phyloP scores from a whole-genome alignment of 2,888 invertebrate genomes.

The Schizotus pectinicornis region DNA sequence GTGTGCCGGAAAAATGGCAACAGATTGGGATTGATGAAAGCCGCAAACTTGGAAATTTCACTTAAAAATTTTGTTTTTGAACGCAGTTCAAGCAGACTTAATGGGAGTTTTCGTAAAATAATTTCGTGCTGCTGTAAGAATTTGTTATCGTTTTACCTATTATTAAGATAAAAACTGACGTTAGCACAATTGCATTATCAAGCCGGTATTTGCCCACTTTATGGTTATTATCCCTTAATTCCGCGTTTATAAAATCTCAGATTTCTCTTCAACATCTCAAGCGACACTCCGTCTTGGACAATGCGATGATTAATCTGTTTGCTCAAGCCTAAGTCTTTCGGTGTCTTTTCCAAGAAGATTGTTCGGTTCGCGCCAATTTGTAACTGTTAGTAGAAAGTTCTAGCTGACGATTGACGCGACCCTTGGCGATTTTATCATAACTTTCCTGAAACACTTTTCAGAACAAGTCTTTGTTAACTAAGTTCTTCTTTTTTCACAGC shows the following conservation, averaged over 20 bases:
- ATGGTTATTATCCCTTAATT: slow-evolving; percentile 6
- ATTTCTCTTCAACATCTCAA: too few species aligned
- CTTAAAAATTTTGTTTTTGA: background rate
- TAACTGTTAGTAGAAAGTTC: too few species aligned
- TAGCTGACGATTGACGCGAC: too few species aligned
- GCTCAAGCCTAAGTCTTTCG: background rate
- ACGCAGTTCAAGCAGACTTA: too few species aligned
- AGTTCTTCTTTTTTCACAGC: too few species aligned
- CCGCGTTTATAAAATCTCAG: too few species aligned
- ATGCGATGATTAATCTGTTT: too few species aligned
- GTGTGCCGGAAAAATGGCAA: slow-evolving; percentile 1
- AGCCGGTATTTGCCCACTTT: slow-evolving; percentile 22
- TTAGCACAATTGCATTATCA: slow-evolving; percentile 21
- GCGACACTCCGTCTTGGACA: too few species aligned
- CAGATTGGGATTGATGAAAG: slow-evolving; percentile 8
- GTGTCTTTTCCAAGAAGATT: background rate
- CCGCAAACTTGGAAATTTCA: slow-evolving; percentile 3
- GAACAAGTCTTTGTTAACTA: too few species aligned
- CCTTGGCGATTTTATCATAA: too few species aligned
- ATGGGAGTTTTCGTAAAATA: background rate
- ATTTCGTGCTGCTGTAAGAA: background rate
- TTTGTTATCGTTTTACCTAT: background rate
- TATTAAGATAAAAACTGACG: slow-evolving; percentile 21
- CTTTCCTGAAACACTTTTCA: too few species aligned
- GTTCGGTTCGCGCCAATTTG: too few species aligned